phyloP scores from a whole-genome alignment of 2,888 invertebrate genomes.

The Bombylius major region DNA sequence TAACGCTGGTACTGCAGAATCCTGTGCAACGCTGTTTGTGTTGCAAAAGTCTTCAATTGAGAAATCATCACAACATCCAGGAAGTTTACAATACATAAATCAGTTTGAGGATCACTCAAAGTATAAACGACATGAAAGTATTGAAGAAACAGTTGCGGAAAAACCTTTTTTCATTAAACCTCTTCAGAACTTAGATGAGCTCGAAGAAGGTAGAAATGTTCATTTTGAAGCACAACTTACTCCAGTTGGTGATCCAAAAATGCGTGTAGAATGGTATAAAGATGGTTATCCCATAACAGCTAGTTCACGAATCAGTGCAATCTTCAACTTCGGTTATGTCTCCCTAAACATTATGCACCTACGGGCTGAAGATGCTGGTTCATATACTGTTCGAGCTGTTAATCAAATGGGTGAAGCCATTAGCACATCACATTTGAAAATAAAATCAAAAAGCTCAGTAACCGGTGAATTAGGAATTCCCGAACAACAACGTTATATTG shows the following conservation, averaged over 20 bases:
- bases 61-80: conserved; percentile 79
- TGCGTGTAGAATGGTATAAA: conserved; percentile 93
- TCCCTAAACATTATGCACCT: conserved; percentile 97
- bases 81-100: conserved; percentile 79
- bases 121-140: conserved; percentile 72
- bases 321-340: conserved; percentile 98
- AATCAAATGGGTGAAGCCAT: conserved; percentile 85
- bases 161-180: conserved; percentile 80
- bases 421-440: conserved; percentile 64
- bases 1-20: conserved; percentile 76
- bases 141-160: conserved; percentile 68
- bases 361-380: conserved; percentile 95
- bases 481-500: conserved; percentile 81
- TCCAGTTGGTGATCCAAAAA: conserved; percentile 83
- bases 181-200: conserved; percentile 71
- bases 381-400: conserved; percentile 82
- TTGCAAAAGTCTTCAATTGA: conserved; percentile 74
- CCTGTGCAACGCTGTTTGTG: conserved; percentile 67
- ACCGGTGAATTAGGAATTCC: conserved; percentile 79
- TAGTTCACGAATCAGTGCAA: conserved; percentile 92
- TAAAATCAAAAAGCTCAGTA: conserved; percentile 67
- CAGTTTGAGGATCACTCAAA: conserved; percentile 82
- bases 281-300: conserved; percentile 90
- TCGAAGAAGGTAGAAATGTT: conserved; percentile 81
- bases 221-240: conserved; percentile 88